Evolutionary conservation across 2,797 vertebrate genomes (phyloP).

Genomic region (Eospalax fontanierii): DNA sequence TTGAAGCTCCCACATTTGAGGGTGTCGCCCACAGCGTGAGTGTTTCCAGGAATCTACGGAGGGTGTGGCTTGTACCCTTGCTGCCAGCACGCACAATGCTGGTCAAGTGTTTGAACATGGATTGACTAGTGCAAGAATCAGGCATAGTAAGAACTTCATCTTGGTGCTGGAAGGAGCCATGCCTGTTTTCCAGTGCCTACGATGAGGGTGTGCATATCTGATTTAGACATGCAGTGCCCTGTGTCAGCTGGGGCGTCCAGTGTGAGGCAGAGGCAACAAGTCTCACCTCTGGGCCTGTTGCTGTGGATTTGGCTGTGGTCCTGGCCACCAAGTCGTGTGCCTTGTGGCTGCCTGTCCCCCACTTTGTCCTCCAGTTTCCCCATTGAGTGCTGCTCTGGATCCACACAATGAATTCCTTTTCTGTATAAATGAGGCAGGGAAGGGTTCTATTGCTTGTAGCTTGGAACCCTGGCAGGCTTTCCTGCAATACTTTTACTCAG

Average conservation of each 20-base stretch:
- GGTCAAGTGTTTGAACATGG: neutral
- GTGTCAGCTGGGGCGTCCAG: no score
- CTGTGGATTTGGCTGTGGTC: neutral
- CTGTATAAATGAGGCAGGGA: neutral
- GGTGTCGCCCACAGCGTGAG: neutral
- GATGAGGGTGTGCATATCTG: neutral
- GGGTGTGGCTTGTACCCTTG: neutral
- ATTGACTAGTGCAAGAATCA: neutral
- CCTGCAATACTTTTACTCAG: neutral
- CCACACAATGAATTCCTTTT: neutral
- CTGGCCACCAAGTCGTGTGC: neutral
- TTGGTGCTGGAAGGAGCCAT: neutral
- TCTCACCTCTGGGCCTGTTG: neutral
- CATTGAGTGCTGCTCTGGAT: accelerated
- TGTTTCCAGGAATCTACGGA: neutral
- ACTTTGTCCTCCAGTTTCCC: neutral
- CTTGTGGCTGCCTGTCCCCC: neutral
- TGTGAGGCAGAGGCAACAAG: neutral
- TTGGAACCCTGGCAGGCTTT: neutral
- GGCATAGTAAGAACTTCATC: neutral
- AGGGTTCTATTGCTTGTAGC: neutral
- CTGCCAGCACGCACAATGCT: neutral
- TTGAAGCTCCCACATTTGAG: neutral
- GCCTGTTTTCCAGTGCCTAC: accelerated
- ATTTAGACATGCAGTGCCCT: accelerated